A percentile compares a stretch with the other conserved stretches of the same genome.
These are phyloP conservation scores for Lasioglossum malachurum DNA, from an alignment of 2,888 invertebrate genomes.

Conservation along the genomic window DNA sequence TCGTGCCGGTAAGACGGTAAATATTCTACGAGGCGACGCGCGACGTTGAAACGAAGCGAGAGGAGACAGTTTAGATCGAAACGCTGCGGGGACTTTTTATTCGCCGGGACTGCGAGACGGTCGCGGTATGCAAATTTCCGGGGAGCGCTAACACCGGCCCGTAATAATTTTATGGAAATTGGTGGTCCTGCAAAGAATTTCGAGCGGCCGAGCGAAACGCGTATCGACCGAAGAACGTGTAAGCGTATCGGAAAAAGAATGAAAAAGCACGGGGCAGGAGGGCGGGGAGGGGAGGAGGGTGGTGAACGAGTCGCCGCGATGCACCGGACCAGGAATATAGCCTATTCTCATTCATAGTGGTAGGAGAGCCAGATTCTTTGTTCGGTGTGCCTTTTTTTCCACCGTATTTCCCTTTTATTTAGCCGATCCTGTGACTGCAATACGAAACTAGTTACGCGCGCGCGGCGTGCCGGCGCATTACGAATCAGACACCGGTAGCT, in stretches of 20 bases:
- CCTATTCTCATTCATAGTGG: conserved; percentile 9
- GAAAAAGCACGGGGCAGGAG: background rate
- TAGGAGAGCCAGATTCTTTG: conserved; percentile 3
- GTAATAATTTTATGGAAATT: conserved; percentile 76
- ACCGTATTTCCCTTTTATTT: conserved; percentile 14
- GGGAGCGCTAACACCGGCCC: conserved; percentile 53
- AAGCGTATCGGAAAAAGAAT: conserved; percentile 24
- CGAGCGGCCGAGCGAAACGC: conserved; percentile 47
- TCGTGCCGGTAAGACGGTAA: conserved; percentile 19
- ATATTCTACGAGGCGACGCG: conserved; percentile 37
- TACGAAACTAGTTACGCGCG: conserved; percentile 23
- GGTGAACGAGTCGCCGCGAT: background rate
- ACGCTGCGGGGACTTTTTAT: conserved; percentile 62
- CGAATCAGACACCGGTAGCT: conserved; percentile 19
- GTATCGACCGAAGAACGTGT: conserved; percentile 23
- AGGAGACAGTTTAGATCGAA: conserved; percentile 64
- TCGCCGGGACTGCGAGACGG: conserved; percentile 41
- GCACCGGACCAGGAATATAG: background rate
- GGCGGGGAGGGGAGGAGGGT: background rate
- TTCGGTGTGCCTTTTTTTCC: background rate
- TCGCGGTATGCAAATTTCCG: conserved; percentile 72
- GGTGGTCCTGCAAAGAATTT: conserved; percentile 60
- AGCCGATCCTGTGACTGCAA: background rate
- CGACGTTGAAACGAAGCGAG: conserved; percentile 24
- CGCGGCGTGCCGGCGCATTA: conserved; percentile 18